Percentiles rank a stretch among this genome's conserved stretches.
phyloP scores from a whole-genome alignment of 2,113 vertebrate species.

The Thunnus thynnus region DNA sequence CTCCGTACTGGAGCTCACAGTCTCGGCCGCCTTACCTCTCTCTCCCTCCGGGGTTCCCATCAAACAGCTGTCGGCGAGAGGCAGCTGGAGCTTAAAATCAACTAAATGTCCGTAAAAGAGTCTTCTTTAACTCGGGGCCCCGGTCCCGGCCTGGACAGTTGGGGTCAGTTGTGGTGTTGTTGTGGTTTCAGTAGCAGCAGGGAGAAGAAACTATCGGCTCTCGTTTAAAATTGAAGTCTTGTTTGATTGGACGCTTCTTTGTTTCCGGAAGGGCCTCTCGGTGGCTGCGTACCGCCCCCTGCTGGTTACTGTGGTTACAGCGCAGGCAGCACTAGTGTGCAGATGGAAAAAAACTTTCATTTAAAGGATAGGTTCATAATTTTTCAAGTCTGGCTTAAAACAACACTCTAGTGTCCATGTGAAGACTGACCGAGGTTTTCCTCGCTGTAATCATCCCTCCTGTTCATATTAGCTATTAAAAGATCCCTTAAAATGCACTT shows the following conservation, averaged over 20 bases:
- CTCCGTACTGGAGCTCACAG: neutral
- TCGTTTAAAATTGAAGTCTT: slow-evolving; percentile 78
- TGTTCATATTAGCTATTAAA: too few relatives aligned
- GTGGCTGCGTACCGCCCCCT: slow-evolving; percentile 39
- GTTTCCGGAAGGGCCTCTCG: slow-evolving; percentile 77
- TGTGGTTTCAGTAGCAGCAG: slow-evolving; percentile 33
- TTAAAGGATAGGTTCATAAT: too few relatives aligned
- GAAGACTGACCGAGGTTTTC: too few relatives aligned
- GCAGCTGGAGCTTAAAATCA: slow-evolving; percentile 25
- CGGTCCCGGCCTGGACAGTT: too few relatives aligned
- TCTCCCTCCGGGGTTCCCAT: slow-evolving; percentile 86
- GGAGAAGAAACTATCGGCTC: slow-evolving; percentile 50
- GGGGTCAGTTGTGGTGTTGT: slow-evolving; percentile 12
- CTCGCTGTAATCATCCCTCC: too few relatives aligned
- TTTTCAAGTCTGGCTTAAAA: too few relatives aligned
- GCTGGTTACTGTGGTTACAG: slow-evolving; percentile 10
- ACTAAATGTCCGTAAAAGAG: neutral
- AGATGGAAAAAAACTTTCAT: too few relatives aligned
- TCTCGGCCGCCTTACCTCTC: slow-evolving; percentile 75
- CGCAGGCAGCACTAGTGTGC: too few relatives aligned
- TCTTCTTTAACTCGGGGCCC: neutral
- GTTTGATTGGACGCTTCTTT: slow-evolving; percentile 83
- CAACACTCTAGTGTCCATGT: too few relatives aligned
- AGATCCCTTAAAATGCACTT: too few relatives aligned
- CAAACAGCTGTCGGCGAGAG: slow-evolving; percentile 64